Conservation (phyloP, 2,888 invertebrate genomes). For the Melieria crassipennis region DNA sequence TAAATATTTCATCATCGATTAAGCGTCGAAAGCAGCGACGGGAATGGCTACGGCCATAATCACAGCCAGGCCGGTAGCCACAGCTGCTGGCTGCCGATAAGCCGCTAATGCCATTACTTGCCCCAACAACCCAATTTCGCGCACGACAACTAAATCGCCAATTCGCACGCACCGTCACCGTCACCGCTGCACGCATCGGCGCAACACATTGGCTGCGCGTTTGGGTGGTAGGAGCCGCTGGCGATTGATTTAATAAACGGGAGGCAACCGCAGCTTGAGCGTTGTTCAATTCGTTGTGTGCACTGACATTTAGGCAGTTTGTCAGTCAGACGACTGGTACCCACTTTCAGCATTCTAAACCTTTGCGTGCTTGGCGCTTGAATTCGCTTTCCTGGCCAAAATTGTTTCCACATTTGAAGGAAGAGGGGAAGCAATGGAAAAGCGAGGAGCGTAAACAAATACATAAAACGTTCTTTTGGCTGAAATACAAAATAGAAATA, state of each 20-base stretch:
- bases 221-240: slow-evolving; percentile 4
- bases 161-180: slow-evolving; percentile 25
- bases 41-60: not conserved
- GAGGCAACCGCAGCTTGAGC: no score
- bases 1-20: slow-evolving; percentile 18
- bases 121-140: slow-evolving; percentile 19
- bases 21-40: slow-evolving; percentile 9
- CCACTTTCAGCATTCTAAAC: no score
- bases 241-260: not conserved
- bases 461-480: no score
- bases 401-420: no score
- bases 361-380: no score
- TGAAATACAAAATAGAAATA: no score
- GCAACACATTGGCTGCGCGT: not conserved
- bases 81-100: slow-evolving; percentile 27
- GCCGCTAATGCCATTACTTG: slow-evolving; percentile 4
- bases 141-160: slow-evolving; percentile 19
- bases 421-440: no score
- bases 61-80: not conserved
- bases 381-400: no score
- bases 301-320: no score
- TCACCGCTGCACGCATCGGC: slow-evolving; percentile 11
- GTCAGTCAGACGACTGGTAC: no score
- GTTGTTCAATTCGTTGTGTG: no score
- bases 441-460: no score